Conservation (phyloP, 2,888 invertebrate species). For the Hemaris fuciformis region DNA sequence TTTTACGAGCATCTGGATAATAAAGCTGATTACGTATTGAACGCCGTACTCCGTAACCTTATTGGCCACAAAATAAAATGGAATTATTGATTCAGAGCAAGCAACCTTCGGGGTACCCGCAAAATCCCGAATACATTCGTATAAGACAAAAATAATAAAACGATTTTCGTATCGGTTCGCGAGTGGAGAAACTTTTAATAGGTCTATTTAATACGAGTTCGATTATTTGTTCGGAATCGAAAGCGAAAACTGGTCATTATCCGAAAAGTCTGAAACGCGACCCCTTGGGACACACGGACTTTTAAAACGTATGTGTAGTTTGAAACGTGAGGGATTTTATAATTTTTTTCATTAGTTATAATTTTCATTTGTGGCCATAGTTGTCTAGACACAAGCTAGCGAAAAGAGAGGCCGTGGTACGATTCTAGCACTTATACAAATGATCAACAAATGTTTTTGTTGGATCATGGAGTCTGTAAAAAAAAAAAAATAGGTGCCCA, state of each 20-base stretch:
- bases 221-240: slow-evolving; percentile 50
- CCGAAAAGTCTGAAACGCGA: slow-evolving; percentile 40
- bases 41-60: not conserved
- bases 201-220: slow-evolving; percentile 59
- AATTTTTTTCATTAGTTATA: no score
- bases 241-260: slow-evolving; percentile 58
- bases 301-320: slow-evolving; percentile 6
- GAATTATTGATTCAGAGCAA: not conserved
- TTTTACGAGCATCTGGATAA: not conserved
- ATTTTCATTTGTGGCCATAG: no score
- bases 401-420: no score
- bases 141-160: slow-evolving; percentile 27
- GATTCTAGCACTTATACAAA: no score
- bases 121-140: slow-evolving; percentile 1
- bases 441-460: no score
- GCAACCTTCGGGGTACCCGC: not conserved
- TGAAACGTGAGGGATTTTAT: not conserved
- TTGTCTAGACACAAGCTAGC: no score
- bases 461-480: not conserved
- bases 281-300: slow-evolving; percentile 32
- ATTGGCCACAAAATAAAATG: not conserved
- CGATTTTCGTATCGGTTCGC: slow-evolving; percentile 18
- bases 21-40: not conserved
- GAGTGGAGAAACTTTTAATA: slow-evolving; percentile 50
- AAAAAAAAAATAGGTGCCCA: no score